Evolutionary conservation across 2,888 invertebrate genomes (phyloP).

Genomic region (Crepidodera aurea): DNA sequence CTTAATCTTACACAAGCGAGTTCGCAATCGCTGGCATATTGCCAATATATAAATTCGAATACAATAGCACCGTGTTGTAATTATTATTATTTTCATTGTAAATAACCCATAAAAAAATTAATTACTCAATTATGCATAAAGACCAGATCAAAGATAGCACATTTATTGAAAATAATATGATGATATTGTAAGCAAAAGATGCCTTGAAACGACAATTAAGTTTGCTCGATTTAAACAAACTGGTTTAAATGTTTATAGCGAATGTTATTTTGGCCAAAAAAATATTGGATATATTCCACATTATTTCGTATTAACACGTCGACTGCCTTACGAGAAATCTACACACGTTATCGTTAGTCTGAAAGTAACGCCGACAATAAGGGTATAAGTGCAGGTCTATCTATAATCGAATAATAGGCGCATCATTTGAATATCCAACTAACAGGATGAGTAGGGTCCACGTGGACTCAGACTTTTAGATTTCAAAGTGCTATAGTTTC

Average conservation of each 20-base stretch:
- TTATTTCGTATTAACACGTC: too few relatives aligned
- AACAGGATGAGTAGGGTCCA: too few relatives aligned
- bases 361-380: too few relatives aligned
- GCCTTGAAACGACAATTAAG: slow-evolving; percentile 2
- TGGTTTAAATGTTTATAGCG: background rate
- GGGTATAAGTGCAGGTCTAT: too few relatives aligned
- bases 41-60: slow-evolving; percentile 15
- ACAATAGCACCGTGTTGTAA: slow-evolving; percentile 4
- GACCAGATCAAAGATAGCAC: slow-evolving; percentile 12
- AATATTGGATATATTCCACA: too few relatives aligned
- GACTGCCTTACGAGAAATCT: too few relatives aligned
- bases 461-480: too few relatives aligned
- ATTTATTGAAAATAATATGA: slow-evolving; percentile 10
- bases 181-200: background rate
- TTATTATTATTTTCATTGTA: slow-evolving; percentile 8
- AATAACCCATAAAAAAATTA: slow-evolving; percentile 12
- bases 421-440: too few relatives aligned
- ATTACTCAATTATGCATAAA: slow-evolving; percentile 15
- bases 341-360: too few relatives aligned
- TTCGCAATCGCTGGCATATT: slow-evolving; percentile 6
- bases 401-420: too few relatives aligned
- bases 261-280: background rate
- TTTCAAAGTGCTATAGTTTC: too few relatives aligned
- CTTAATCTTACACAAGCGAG: background rate
- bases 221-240: background rate